Base-by-base conservation (phyloP, 1,140 invertebrate species). In the Drosophila willistoni region DNA sequence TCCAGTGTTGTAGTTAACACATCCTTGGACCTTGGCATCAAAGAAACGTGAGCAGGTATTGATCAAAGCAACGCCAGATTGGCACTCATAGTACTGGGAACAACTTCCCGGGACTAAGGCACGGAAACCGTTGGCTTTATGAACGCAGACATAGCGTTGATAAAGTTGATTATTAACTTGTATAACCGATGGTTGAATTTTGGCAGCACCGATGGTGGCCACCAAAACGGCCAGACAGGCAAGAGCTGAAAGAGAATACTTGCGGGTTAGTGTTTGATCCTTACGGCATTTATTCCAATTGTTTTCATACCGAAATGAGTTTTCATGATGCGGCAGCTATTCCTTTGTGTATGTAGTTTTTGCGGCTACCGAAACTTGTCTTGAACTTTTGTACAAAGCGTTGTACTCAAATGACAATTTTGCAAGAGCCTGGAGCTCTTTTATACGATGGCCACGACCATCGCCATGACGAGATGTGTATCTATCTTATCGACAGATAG, bases 71-170 rank as follows among this genome's bases (percentile, higher is more conserved):
- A 57, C 60, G 9, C 80, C 83, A 25, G 71, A 77, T 64, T 82
- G 80, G 25, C 90, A 91, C 60, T 87, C 81, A 29, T 87, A 91
- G 71, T 79, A 91, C 44, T 76, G 74, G 4, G 85, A 87, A 64
- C 90, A 91, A 36, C 82, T 90, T n/a, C 90, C 90, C 1, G 90
- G 90, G 1, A 91, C 90, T 2, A 91, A 54, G 12, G 83, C 68
- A 10, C 77, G 77, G 64, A 85, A 90, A 25, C 90, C 90, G 68
- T 91, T 63, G 1, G 55, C 6, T 56, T 82, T 87, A 13, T 77
- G 59, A n/a, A 41, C 34, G 61, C 90, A 91, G 2, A 91, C 68
- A 57, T 66, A 87, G 33, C 81, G 76, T 4, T 72, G 72, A 10
- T 90, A 91, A 3, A 90, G 36, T n/a, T 70, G 51, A 44, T 85